phyloP scores from a whole-genome alignment of 2,797 vertebrate genomes.

The Dicrostonyx torquatus region DNA sequence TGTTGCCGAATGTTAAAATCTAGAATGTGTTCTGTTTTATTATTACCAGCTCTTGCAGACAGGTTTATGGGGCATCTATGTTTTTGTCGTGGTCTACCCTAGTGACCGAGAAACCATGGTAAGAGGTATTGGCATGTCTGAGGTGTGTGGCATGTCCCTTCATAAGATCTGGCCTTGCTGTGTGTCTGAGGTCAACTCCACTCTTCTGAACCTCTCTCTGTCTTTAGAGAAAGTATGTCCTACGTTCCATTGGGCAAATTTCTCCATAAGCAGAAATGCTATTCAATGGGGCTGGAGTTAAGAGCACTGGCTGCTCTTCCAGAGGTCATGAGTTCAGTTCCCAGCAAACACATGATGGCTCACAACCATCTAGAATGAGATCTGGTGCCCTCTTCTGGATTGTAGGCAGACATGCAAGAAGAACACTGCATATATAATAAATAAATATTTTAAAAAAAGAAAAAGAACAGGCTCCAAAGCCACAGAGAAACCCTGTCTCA shows the following conservation, averaged over 20 bases:
- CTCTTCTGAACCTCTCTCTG: neutral
- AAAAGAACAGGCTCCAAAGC: no score
- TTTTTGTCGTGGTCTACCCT: neutral
- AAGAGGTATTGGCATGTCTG: neutral
- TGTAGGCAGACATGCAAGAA: no score
- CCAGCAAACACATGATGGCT: no score
- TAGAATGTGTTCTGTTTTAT: neutral
- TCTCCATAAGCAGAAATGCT: neutral
- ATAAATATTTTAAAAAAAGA: no score
- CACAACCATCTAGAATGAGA: no score
- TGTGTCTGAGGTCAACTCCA: neutral
- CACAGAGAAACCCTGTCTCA: no score
- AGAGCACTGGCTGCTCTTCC: no score
- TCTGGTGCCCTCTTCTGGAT: no score
- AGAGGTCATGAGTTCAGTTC: no score
- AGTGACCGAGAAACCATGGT: neutral
- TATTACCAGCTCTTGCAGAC: neutral
- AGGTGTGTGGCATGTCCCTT: neutral
- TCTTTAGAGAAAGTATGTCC: neutral
- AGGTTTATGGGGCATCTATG: neutral
- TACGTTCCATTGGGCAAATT: neutral
- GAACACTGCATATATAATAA: no score
- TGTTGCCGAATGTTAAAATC: neutral
- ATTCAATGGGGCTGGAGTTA: neutral
- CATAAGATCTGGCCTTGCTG: neutral